Percentiles rank a stretch among this genome's conserved stretches.
phyloP scores from a whole-genome alignment of 2,888 invertebrate species.

The Allophyes oxyacanthae region DNA sequence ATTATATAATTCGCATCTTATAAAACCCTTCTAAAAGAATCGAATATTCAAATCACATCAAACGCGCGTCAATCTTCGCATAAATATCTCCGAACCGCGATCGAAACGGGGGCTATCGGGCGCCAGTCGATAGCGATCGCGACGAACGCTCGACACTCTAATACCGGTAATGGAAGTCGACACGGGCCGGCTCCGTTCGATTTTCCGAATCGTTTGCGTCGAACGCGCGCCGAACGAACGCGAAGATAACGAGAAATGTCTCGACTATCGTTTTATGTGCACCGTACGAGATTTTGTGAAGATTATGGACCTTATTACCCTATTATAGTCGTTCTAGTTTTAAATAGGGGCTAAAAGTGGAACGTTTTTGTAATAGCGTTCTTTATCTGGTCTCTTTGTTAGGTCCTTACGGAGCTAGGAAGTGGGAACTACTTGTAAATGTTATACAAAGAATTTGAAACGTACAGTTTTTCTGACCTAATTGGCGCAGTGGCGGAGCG shows the following conservation, averaged over 20 bases:
- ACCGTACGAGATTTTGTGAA: constrained; percentile 61
- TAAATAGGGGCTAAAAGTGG: constrained; percentile 40
- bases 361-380: constrained; percentile 29
- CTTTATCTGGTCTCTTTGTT: constrained; percentile 20
- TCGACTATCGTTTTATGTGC: constrained; percentile 79
- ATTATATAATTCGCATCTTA: no score
- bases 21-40: constrained; percentile 6
- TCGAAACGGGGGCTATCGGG: constrained; percentile 49
- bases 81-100: constrained; percentile 55
- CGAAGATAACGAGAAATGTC: constrained; percentile 83
- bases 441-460: no score
- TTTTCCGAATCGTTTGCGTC: constrained; percentile 86
- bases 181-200: constrained; percentile 80
- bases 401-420: no score
- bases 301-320: constrained; percentile 58
- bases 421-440: no score
- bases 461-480: no score
- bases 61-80: constrained; percentile 46
- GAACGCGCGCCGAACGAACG: constrained; percentile 61
- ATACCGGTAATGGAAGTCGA: constrained; percentile 85
- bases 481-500: no score
- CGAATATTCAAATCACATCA: constrained; percentile 53
- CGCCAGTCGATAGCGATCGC: constrained; percentile 56
- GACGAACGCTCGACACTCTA: constrained; percentile 71
- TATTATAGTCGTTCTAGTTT: constrained; percentile 53